Evolutionary conservation across 2,888 invertebrate species (phyloP).

Genomic region (Arge pagana): DNA sequence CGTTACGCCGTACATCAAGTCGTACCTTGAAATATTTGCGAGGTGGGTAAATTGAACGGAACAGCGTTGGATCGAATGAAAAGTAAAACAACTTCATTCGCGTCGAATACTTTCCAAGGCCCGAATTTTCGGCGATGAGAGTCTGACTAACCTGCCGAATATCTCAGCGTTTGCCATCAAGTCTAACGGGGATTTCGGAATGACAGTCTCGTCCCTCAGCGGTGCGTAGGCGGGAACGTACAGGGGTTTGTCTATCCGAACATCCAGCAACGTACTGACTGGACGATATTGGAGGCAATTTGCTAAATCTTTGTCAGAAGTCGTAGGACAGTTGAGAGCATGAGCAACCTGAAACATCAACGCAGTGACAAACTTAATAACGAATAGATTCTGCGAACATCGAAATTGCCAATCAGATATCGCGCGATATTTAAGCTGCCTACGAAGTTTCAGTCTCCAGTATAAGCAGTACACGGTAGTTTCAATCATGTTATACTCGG

Average conservation of each 20-base stretch:
- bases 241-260: slow-evolving; percentile 61
- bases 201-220: slow-evolving; percentile 82
- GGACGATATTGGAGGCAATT: slow-evolving; percentile 62
- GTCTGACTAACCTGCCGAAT: slow-evolving; percentile 70
- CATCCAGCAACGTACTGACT: slow-evolving; percentile 47
- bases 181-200: slow-evolving; percentile 78
- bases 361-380: no score
- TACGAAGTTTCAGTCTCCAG: no score
- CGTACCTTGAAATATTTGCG: slow-evolving; percentile 67
- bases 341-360: slow-evolving; percentile 67
- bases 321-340: slow-evolving; percentile 76
- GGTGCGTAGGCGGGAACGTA: slow-evolving; percentile 90
- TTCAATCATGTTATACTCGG: no score
- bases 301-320: slow-evolving; percentile 61
- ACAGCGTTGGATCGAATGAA: no score
- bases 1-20: slow-evolving; percentile 84
- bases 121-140: neutral
- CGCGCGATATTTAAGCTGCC: no score
- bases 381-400: no score
- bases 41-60: neutral
- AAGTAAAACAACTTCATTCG: neutral
- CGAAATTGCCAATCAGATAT: no score
- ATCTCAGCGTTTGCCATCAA: slow-evolving; percentile 77
- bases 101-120: neutral
- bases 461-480: no score